These are phyloP conservation scores for Cephus spinipes DNA, from an alignment of 2,888 invertebrate species.

Conservation along the genomic window DNA sequence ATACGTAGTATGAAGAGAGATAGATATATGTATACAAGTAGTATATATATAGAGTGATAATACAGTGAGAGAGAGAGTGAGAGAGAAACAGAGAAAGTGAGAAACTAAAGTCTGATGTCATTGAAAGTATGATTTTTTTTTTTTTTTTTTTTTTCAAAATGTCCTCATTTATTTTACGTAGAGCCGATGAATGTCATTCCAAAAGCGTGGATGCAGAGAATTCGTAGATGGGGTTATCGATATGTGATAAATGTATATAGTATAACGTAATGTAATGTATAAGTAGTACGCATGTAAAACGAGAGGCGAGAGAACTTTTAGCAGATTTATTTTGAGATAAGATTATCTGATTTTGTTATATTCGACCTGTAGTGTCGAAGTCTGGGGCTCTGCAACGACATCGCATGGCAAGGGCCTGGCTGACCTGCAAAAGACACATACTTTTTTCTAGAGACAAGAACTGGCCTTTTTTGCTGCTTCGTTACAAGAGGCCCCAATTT, in stretches of 20 bases:
- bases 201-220: conserved; percentile 61
- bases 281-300: conserved; percentile 13
- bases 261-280: neutral
- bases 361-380: conserved; percentile 85
- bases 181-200: conserved; percentile 57
- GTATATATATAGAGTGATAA: neutral
- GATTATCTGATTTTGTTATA: conserved; percentile 42
- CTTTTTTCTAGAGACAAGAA: conserved; percentile 32
- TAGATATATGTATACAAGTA: neutral
- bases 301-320: conserved; percentile 31
- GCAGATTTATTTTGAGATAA: conserved; percentile 25
- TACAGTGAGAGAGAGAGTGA: neutral
- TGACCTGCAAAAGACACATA: conserved; percentile 64
- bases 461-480: conserved; percentile 4
- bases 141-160: neutral
- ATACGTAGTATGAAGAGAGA: neutral
- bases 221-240: conserved; percentile 43
- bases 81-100: neutral
- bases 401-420: conserved; percentile 65
- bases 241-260: conserved; percentile 27
- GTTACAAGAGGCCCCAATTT: neutral
- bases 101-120: neutral
- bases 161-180: conserved; percentile 19
- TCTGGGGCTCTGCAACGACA: conserved; percentile 71
- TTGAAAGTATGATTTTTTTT: neutral